Percentiles rank a stretch among this genome's conserved stretches.
phyloP scores from a whole-genome alignment of 2,113 vertebrate species.

The Brachypteracias leptosomus region DNA sequence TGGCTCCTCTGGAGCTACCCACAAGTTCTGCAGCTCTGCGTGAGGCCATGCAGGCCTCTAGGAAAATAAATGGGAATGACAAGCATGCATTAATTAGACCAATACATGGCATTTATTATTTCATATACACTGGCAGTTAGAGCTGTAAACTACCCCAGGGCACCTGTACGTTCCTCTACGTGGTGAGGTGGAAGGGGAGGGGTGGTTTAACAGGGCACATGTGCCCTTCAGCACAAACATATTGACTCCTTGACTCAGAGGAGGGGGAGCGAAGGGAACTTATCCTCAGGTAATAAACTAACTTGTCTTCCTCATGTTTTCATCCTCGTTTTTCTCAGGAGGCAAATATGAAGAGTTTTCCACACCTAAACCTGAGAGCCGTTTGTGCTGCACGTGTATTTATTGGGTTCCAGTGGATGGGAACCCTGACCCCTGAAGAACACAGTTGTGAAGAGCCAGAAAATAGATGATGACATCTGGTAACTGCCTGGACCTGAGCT shows the following conservation, averaged over 20 bases:
- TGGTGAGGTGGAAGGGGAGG: background rate
- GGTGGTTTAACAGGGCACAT: background rate
- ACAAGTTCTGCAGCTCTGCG: background rate
- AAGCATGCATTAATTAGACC: background rate
- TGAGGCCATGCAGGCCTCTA: background rate
- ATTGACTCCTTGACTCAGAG: background rate
- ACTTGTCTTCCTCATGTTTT: background rate
- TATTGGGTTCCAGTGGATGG: background rate
- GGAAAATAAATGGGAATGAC: background rate
- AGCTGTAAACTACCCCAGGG: background rate
- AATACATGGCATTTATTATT: background rate
- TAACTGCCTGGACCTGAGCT: background rate
- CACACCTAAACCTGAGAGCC: background rate
- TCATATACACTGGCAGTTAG: background rate
- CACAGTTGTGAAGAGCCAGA: background rate
- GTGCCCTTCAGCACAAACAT: background rate
- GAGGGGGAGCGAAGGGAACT: background rate
- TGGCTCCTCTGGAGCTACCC: background rate
- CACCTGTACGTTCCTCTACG: background rate
- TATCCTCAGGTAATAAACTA: background rate
- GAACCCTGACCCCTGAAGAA: background rate
- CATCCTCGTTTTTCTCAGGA: background rate
- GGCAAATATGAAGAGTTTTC: background rate
- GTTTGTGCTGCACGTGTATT: background rate
- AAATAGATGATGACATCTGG: background rate